Conservation (phyloP, 2,888 invertebrate genomes). For the Beris morrisii region DNA sequence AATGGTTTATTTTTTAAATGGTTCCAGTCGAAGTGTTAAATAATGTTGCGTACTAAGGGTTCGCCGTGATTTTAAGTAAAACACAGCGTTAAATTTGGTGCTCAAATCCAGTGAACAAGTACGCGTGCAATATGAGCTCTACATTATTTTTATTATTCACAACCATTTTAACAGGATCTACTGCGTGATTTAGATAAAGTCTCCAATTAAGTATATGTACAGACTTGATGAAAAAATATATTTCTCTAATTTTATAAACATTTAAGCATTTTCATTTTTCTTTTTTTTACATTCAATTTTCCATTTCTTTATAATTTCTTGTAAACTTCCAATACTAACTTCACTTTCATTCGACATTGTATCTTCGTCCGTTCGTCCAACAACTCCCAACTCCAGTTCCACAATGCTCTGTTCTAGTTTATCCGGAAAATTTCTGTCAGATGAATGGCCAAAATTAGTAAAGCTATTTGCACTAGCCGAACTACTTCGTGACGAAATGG, state of each 20-base stretch:
- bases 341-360: conserved; percentile 3
- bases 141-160: too few species aligned
- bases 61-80: too few species aligned
- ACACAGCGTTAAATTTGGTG: too few species aligned
- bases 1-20: too few species aligned
- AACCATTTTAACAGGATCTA: too few species aligned
- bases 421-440: conserved; percentile 32
- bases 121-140: too few species aligned
- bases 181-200: too few species aligned
- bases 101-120: too few species aligned
- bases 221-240: conserved; percentile 22
- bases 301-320: conserved; percentile 19
- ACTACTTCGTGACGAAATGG: conserved; percentile 27
- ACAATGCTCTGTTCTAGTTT: conserved; percentile 35
- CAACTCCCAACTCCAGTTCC: conserved; percentile 34
- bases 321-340: conserved; percentile 20
- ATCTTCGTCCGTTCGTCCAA: conserved; percentile 15
- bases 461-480: conserved; percentile 27
- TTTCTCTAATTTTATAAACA: not conserved
- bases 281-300: conserved; percentile 22
- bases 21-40: too few species aligned
- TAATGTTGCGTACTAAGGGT: too few species aligned
- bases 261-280: conserved; percentile 4
- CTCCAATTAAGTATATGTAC: too few species aligned
- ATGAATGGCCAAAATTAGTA: not conserved